These are phyloP conservation scores for Muraenolepis orangiensis DNA, from an alignment of 2,797 vertebrate species.

Conservation along the genomic window DNA sequence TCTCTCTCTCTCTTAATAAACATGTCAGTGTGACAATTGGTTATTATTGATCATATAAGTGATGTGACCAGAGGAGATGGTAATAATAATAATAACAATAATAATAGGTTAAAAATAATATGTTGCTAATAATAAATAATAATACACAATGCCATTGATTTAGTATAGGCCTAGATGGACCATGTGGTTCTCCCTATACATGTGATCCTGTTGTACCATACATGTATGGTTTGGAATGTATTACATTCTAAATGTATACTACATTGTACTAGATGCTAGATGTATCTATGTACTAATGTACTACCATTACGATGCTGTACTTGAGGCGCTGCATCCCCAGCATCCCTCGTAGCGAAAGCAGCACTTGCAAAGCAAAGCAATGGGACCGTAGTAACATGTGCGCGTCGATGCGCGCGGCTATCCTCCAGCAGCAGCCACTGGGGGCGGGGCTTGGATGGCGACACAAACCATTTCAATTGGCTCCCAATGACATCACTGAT, in stretches of 20 bases:
- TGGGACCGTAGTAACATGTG: constrained; percentile 66
- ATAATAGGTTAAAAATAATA: background rate
- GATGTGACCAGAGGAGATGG: background rate
- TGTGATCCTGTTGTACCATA: too few relatives aligned
- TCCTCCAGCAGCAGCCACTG: background rate
- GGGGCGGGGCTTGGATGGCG: constrained; percentile 54
- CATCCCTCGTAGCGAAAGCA: constrained; percentile 42
- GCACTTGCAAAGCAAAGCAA: constrained; percentile 55
- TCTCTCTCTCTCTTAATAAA: constrained; percentile 14
- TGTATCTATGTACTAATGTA: too few relatives aligned
- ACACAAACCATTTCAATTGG: constrained; percentile 67
- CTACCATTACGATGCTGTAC: too few relatives aligned
- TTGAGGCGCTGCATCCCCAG: background rate
- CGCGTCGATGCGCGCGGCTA: constrained; percentile 49
- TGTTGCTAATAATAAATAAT: background rate
- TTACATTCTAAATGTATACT: too few relatives aligned
- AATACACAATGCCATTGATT: background rate
- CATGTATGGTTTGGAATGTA: too few relatives aligned
- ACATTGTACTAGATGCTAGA: too few relatives aligned
- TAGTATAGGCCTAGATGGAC: background rate
- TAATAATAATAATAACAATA: too few relatives aligned
- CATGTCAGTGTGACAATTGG: background rate
- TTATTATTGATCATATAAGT: background rate
- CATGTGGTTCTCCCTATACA: background rate
- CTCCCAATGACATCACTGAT: constrained; percentile 77